Base-by-base conservation (phyloP, 2,888 invertebrate species). In the Bombylius major region DNA sequence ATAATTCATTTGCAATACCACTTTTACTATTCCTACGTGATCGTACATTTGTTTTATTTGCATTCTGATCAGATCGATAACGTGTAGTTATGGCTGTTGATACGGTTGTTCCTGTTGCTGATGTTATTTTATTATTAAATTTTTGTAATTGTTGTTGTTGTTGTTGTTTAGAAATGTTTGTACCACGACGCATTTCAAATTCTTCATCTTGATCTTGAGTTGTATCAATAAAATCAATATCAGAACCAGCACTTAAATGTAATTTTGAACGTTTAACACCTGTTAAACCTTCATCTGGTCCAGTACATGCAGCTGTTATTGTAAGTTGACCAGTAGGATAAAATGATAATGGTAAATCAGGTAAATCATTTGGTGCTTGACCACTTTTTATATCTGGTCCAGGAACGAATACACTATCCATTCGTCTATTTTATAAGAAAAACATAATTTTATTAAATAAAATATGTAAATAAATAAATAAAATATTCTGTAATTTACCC, bases 241-340 rank as follows among this genome's bases (percentile, higher is more conserved):
- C 85, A 36, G 82, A 79, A 65, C 85, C 84, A 50, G 82, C 78
- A 56, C 82, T 81, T 59, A 86, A 76, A 70, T 84, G 83, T 61
- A 81, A 77, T 65, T 83, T 82, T 51, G 79, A 79, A 51, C 82
- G 75, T 69, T 83, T 83, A 33, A 89, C 85, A 51, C 84, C 82
- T 1, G 86, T 84, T 5, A 92, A 77, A 2, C 92, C 92, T 57
- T 83, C 85, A 64, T 86, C 85, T 1, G 92, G 92, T 9, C 92
- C 92, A 0, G 90, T 87, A 66, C 83, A 83, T 55, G 89, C 84
- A 11, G 87, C 84, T 56, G 84, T 76, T 53, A 88, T 76, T 52
- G 80, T 78, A 54, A 77, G 76, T 36, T 77, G 67, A 14, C 81
- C 79, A 44, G 74, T 76, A 47, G 75, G 70, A 65, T 79, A 79